These are phyloP conservation scores for Drosophila formosana DNA, from an alignment of 2,888 invertebrate species.

Conservation along the genomic window DNA sequence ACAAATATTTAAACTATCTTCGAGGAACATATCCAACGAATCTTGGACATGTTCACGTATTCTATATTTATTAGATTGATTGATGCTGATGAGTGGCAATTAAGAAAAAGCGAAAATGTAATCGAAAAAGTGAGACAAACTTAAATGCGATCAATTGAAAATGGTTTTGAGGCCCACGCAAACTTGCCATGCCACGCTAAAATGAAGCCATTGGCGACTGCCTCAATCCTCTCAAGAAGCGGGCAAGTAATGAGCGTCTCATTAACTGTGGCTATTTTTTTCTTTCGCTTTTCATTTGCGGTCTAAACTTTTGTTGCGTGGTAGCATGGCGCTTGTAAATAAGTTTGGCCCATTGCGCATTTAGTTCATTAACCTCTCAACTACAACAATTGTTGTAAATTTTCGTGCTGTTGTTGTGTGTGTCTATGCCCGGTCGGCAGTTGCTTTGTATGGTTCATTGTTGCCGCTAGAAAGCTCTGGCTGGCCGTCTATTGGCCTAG, in stretches of 20 bases:
- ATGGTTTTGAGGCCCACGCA: constrained; percentile 46
- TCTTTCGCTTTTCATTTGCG: constrained; percentile 14
- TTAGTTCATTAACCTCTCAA: constrained; percentile 80
- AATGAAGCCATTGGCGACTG: constrained; percentile 59
- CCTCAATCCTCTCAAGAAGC: constrained; percentile 54
- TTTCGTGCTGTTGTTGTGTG: constrained; percentile 48
- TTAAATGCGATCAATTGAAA: constrained; percentile 50
- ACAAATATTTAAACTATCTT: neutral
- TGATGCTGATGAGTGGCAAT: constrained; percentile 45
- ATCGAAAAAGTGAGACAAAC: constrained; percentile 22
- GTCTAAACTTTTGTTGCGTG: constrained; percentile 38
- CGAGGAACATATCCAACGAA: neutral
- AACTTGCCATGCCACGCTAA: constrained; percentile 38
- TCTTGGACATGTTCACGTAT: constrained; percentile 14
- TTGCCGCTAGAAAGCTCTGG: constrained; percentile 66
- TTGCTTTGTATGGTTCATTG: constrained; percentile 53
- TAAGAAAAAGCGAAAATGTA: constrained; percentile 12
- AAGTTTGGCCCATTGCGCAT: constrained; percentile 79
- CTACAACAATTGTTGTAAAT: constrained; percentile 77
- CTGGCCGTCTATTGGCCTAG: constrained; percentile 54
- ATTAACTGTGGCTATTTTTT: constrained; percentile 56
- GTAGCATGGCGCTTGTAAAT: constrained; percentile 48
- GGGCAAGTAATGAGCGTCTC: constrained; percentile 70
- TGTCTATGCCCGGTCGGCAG: constrained; percentile 10
- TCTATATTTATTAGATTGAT: constrained; percentile 42